Percentiles rank a stretch among this genome's conserved stretches.
These are phyloP conservation scores for Rhea pennata DNA, from an alignment of 2,113 vertebrate genomes.

Conservation along the genomic window DNA sequence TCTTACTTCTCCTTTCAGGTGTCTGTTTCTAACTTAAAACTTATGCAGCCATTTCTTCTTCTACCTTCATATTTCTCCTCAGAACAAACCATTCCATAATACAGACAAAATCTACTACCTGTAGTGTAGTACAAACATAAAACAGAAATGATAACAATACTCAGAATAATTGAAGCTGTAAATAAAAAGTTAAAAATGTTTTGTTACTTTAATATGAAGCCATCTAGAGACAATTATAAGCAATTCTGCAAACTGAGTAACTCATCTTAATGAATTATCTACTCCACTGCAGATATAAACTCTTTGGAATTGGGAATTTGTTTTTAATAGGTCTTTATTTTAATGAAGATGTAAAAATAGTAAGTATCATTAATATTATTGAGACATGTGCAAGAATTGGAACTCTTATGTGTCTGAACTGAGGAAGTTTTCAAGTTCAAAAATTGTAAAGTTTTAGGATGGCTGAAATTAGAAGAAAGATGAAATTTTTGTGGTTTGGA, in stretches of 20 bases:
- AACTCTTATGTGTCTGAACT: background rate
- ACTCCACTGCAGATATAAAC: background rate
- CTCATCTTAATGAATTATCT: background rate
- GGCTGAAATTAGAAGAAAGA: background rate
- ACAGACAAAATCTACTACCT: background rate
- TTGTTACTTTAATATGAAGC: background rate
- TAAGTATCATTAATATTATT: background rate
- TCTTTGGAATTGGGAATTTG: background rate
- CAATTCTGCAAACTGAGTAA: background rate
- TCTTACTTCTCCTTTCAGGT: constrained; percentile 29
- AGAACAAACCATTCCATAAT: background rate
- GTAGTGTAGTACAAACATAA: background rate
- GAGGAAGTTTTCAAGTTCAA: background rate
- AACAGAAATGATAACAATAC: background rate
- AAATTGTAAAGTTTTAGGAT: background rate
- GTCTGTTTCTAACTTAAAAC: constrained; percentile 44
- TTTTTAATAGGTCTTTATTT: background rate
- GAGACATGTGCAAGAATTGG: background rate
- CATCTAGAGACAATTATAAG: background rate
- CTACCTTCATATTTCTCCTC: background rate
- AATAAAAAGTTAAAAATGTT: background rate
- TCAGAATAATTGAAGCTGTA: background rate
- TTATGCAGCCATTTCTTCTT: background rate
- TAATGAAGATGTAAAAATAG: background rate
- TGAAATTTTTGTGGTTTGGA: background rate